Conservation (phyloP, 2,113 vertebrate species). For the Oncorhynchus gorbuscha region DNA sequence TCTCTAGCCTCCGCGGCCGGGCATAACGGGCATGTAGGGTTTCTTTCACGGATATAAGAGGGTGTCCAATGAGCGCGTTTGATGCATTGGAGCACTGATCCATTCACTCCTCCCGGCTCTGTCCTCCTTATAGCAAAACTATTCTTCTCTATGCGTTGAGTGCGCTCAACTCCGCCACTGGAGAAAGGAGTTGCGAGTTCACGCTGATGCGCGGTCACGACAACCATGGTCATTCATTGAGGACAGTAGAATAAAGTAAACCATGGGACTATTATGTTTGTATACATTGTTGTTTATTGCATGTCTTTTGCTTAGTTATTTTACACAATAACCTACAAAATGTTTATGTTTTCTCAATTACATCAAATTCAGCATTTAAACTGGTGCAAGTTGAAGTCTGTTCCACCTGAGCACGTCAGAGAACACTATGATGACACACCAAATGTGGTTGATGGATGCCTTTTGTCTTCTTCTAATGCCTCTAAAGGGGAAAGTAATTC, state of each 20-base stretch:
- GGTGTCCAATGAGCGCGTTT: neutral
- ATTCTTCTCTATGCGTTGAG: neutral
- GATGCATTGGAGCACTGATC: neutral
- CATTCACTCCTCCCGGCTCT: neutral
- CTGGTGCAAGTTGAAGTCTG: too few species aligned
- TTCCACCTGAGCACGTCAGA: too few species aligned
- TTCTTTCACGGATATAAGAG: neutral
- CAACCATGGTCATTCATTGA: neutral
- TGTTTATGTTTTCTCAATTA: too few species aligned
- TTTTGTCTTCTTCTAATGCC: too few species aligned
- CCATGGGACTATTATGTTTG: too few species aligned
- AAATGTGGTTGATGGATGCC: too few species aligned
- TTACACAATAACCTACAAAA: too few species aligned
- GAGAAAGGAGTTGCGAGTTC: constrained; percentile 1
- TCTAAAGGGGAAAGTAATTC: too few species aligned
- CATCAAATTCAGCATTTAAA: too few species aligned
- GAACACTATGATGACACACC: too few species aligned
- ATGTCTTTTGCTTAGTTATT: too few species aligned
- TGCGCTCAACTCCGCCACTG: neutral
- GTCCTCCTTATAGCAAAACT: neutral
- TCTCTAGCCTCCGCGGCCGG: neutral
- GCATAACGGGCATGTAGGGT: neutral
- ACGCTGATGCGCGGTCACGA: constrained; percentile 1
- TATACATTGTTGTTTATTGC: too few species aligned
- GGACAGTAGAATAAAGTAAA: neutral